These are phyloP conservation scores for Colius striatus DNA, from an alignment of 2,113 vertebrate genomes.

Conservation along the genomic window DNA sequence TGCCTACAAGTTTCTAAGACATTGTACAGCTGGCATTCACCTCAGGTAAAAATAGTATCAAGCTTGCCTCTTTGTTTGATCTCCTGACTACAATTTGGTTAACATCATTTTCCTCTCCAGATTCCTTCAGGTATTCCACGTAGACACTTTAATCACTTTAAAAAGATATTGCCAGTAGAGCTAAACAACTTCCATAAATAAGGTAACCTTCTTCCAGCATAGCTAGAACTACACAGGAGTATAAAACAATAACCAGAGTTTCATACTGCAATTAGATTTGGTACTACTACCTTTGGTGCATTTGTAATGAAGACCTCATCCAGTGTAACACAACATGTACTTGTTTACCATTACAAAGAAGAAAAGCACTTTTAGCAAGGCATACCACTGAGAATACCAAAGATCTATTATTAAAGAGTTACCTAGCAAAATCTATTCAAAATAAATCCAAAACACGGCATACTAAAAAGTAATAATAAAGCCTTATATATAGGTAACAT, in stretches of 20 bases:
- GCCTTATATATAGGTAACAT: background rate
- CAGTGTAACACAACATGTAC: background rate
- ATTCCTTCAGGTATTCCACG: background rate
- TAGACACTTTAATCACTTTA: background rate
- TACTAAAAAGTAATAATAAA: background rate
- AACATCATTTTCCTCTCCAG: background rate
- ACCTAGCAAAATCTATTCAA: background rate
- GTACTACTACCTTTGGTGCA: background rate
- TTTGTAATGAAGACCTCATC: background rate
- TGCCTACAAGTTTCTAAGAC: background rate
- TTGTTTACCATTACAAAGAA: background rate
- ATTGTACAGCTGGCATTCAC: background rate
- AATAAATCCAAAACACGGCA: background rate
- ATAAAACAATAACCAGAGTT: background rate
- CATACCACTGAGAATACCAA: background rate
- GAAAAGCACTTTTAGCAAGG: background rate
- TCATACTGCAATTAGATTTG: rapidly evolving
- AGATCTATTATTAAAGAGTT: background rate
- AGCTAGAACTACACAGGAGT: background rate
- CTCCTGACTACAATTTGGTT: background rate
- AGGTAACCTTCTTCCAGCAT: background rate
- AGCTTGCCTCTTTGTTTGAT: background rate
- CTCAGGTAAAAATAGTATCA: background rate
- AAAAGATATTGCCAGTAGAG: background rate
- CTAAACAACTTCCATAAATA: background rate